These are phyloP conservation scores for Aplodontia rufa DNA, from an alignment of 2,113 vertebrate genomes.

Conservation along the genomic window DNA sequence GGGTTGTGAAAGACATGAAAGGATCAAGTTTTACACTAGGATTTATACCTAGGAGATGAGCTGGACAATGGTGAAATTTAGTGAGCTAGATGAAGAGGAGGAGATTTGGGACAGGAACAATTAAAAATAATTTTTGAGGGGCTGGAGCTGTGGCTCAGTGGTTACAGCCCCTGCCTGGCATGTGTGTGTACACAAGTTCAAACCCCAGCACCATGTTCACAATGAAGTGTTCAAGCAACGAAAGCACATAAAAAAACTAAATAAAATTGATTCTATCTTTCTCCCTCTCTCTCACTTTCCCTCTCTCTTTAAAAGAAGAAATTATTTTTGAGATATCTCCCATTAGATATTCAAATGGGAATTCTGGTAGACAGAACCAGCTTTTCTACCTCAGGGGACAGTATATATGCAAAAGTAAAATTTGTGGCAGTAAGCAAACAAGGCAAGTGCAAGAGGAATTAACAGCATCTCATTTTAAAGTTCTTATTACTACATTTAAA, in stretches of 20 bases:
- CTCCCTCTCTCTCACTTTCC: no score
- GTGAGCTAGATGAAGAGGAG: background rate
- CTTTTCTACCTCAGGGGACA: background rate
- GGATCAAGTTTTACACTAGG: background rate
- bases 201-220: no score
- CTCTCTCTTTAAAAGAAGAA: no score
- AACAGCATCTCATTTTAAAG: background rate
- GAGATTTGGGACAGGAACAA: background rate
- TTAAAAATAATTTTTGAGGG: background rate
- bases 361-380: background rate
- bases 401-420: background rate
- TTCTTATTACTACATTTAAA: background rate
- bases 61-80: background rate
- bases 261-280: no score
- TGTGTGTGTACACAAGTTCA: no score
- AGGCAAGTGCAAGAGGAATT: background rate
- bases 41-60: background rate
- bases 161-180: no score
- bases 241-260: no score
- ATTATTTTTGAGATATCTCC: background rate
- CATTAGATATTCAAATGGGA: background rate
- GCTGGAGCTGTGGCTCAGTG: no score
- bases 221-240: no score
- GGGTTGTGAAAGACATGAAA: background rate
- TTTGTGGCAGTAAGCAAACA: background rate